Evolutionary conservation across 2,113 vertebrate species (phyloP), one percentile per base, ranked within the genome.

Genomic region (Psephotus haematonotus): DNA sequence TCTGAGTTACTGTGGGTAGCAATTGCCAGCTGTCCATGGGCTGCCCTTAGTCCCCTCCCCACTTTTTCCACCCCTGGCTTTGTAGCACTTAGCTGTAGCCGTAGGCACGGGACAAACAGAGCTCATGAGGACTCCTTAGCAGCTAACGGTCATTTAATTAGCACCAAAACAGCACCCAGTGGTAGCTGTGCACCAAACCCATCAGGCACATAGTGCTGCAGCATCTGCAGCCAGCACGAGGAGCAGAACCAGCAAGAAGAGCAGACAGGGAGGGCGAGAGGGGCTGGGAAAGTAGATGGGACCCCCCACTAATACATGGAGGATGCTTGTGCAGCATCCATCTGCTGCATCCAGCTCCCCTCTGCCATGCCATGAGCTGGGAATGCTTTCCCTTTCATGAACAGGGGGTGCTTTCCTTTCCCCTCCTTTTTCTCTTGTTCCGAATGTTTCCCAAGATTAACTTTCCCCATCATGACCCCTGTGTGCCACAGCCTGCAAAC

Each of bases 1-100:
- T 63, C n/a, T 4, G 1, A 1, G 41, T 41, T 63, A 25, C 20
- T 35, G 24, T 9, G 25, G 23, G 52, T 24, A 24, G 37, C 0
- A 1, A 60, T 75, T 28, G 33, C 33, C 33, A 2, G 44, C 10
- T 18, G 23, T 44, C 37, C 19, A 18, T 3, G 4, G 33, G 33
- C 44, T 37, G 52, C 17, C 37, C 37, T 33, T 44, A 52, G 31
- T 49, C 35, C 50, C 14, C 33, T 50, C 27, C 62, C 33, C 62
- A 20, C 23, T 33, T 60, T 60, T 62, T 41, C 46, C 39, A 52
- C 55, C 33, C n/a, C 37, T 68, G 8, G 2, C 44, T 46, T 52
- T 8, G 18, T 18, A 13, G 50, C 28, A 28, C 44, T 39, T 62
- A 6, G 28, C n/a, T 29, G 19, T 29, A 52, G 20, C 46, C 69